phyloP scores from a whole-genome alignment of 2,113 vertebrate genomes.

The Thermophis baileyi region DNA sequence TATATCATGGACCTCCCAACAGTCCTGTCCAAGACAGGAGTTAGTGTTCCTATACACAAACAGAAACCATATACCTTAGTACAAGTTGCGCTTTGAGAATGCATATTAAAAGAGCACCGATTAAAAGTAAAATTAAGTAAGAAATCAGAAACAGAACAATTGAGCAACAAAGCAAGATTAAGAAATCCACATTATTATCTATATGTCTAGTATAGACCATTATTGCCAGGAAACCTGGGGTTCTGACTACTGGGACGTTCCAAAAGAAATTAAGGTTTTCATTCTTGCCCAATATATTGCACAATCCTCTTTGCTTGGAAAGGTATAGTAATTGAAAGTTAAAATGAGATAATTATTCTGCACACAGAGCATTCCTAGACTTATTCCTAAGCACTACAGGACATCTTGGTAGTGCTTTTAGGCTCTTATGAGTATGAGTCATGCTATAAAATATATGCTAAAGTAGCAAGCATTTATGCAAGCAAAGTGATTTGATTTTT shows the following conservation, averaged over 20 bases:
- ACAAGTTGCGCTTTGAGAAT: neutral
- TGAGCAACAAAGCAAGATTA: neutral
- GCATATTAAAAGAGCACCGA: neutral
- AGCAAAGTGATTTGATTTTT: neutral
- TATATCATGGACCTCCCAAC: neutral
- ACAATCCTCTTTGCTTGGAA: neutral
- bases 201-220: neutral
- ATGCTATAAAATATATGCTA: neutral
- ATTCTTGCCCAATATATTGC: neutral
- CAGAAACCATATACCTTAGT: neutral
- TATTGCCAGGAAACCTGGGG: neutral
- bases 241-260: neutral
- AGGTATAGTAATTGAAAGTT: neutral
- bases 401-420: neutral
- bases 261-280: neutral
- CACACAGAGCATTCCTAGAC: neutral
- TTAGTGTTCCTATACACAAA: neutral
- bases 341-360: neutral
- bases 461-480: neutral
- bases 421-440: neutral
- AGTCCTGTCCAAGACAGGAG: neutral
- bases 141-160: neutral
- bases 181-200: neutral
- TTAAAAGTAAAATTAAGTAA: neutral
- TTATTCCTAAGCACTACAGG: neutral